phyloP scores from a whole-genome alignment of 2,797 vertebrate species.

The Cyclopterus lumpus region DNA sequence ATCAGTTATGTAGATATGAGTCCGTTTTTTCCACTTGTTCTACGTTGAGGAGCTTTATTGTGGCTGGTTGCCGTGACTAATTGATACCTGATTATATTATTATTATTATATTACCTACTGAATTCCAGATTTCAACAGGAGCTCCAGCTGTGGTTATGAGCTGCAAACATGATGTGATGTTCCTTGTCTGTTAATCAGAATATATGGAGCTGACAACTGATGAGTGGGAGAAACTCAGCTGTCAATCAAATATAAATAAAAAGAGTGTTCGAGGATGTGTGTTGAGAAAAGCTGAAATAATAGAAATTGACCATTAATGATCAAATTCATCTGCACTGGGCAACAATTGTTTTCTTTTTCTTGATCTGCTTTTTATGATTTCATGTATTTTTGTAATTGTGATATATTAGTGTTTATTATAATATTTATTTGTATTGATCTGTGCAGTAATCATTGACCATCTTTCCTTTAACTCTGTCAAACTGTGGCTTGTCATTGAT shows the following conservation, averaged over 20 bases:
- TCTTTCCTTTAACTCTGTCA: neutral
- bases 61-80: too few relatives aligned
- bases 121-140: too few relatives aligned
- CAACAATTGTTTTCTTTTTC: neutral
- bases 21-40: too few relatives aligned
- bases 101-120: too few relatives aligned
- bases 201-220: too few relatives aligned
- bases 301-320: neutral
- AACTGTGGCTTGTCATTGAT: neutral
- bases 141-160: too few relatives aligned
- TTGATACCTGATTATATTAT: too few relatives aligned
- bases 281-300: neutral
- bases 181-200: too few relatives aligned
- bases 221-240: too few relatives aligned
- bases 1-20: too few relatives aligned
- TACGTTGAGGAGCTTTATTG: too few relatives aligned
- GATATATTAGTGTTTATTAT: neutral
- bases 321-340: neutral
- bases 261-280: neutral
- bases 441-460: neutral
- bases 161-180: too few relatives aligned
- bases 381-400: neutral
- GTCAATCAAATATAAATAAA: neutral
- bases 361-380: neutral
- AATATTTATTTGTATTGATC: neutral